A percentile compares a stretch with the other conserved stretches of the same genome.
These are phyloP conservation scores for Pomacea maculata DNA, from an alignment of 1,140 invertebrate species.

Conservation along the genomic window DNA sequence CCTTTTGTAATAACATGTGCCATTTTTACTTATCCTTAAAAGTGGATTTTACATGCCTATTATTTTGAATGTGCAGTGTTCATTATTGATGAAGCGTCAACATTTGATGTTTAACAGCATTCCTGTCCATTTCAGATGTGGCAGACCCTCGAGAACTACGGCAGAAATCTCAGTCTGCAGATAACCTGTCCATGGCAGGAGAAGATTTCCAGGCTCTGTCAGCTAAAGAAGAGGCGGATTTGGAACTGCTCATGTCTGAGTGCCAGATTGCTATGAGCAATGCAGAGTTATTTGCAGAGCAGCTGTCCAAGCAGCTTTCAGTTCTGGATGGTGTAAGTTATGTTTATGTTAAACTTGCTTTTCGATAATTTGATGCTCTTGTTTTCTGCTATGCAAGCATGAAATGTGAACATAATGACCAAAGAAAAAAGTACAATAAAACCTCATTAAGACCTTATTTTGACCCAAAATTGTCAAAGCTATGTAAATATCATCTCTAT, in stretches of 20 bases:
- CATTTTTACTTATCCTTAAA: no score
- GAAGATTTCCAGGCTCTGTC: slow-evolving; percentile 85
- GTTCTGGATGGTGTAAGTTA: slow-evolving; percentile 80
- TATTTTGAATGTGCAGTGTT: background rate
- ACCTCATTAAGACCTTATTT: no score
- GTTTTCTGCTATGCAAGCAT: no score
- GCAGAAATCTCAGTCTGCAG: slow-evolving; percentile 40
- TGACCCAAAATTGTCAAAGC: no score
- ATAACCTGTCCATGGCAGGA: slow-evolving; percentile 46
- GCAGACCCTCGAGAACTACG: slow-evolving; percentile 32
- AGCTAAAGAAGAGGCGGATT: slow-evolving; percentile 81
- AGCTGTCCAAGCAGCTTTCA: slow-evolving; percentile 81
- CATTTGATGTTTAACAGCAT: background rate
- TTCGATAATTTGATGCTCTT: no score
- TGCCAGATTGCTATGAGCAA: slow-evolving; percentile 85
- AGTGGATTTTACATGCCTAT: no score
- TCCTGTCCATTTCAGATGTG: slow-evolving; percentile 32
- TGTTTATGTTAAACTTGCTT: background rate
- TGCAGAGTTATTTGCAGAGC: slow-evolving; percentile 86
- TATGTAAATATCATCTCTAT: no score
- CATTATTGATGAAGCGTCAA: background rate
- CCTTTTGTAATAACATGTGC: no score
- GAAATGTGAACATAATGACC: no score
- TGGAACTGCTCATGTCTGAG: slow-evolving; percentile 77
- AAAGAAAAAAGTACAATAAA: no score